Conservation (phyloP, 2,797 vertebrate species). For the Odontamblyopus rebecca region DNA sequence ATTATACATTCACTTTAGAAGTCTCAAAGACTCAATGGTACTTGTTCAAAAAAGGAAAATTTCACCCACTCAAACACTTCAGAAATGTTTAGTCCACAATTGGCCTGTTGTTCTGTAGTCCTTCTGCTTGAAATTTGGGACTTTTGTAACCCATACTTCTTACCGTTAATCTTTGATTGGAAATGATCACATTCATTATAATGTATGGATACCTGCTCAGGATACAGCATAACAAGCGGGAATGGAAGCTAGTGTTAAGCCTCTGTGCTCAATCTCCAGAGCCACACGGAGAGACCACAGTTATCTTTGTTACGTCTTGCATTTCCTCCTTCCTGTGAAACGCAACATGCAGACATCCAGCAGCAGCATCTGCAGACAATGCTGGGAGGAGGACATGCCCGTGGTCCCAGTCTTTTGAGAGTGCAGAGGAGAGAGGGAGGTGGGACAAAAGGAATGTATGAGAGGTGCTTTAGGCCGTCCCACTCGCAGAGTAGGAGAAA, state of each 20-base stretch:
- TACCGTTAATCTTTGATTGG: constrained; percentile 44
- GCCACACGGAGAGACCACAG: constrained; percentile 60
- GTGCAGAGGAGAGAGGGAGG: constrained; percentile 71
- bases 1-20: constrained; percentile 70
- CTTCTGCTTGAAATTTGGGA: constrained; percentile 51
- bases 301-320: constrained; percentile 58
- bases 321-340: constrained; percentile 62
- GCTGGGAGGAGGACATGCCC: constrained; percentile 41
- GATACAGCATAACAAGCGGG: constrained; percentile 61
- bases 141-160: constrained; percentile 30
- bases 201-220: constrained; percentile 56
- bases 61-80: constrained; percentile 49
- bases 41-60: constrained; percentile 47
- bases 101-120: constrained; percentile 20
- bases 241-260: constrained; percentile 71
- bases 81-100: constrained; percentile 63
- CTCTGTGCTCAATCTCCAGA: constrained; percentile 62
- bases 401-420: constrained; percentile 74
- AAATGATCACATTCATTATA: constrained; percentile 48
- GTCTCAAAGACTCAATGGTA: constrained; percentile 42
- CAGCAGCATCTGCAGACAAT: constrained; percentile 56
- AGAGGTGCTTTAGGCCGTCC: constrained; percentile 84
- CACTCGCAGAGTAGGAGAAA: constrained; percentile 98
- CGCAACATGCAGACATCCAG: constrained; percentile 73
- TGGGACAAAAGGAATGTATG: constrained; percentile 62